These are phyloP conservation scores for Sycophila texana DNA, from an alignment of 2,888 invertebrate species.

Conservation along the genomic window DNA sequence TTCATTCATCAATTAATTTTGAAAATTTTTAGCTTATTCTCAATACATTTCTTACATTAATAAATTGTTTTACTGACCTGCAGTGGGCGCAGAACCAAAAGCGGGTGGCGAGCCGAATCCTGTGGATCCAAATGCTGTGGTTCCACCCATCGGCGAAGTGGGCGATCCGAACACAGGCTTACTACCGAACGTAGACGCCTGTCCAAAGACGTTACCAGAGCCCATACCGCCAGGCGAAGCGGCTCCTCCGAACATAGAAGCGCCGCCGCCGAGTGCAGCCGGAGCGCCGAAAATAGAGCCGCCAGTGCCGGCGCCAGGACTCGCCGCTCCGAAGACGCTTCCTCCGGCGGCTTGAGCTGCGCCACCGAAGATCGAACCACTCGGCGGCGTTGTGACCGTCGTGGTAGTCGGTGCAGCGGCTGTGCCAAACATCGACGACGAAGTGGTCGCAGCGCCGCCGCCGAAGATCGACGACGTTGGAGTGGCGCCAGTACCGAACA, in stretches of 20 bases:
- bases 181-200: conserved; percentile 66
- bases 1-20: neutral
- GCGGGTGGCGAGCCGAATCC: conserved; percentile 63
- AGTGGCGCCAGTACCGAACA: conserved; percentile 41
- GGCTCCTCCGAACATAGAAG: conserved; percentile 57
- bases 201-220: conserved; percentile 65
- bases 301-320: conserved; percentile 5
- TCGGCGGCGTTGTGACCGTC: neutral
- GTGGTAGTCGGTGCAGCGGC: conserved; percentile 22
- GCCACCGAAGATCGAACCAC: conserved; percentile 53
- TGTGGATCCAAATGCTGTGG: conserved; percentile 63
- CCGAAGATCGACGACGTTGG: conserved; percentile 43
- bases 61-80: conserved; percentile 59
- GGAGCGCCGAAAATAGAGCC: conserved; percentile 54
- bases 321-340: conserved; percentile 34
- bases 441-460: conserved; percentile 21
- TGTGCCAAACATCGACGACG: conserved; percentile 41
- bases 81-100: conserved; percentile 62
- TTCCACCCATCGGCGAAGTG: conserved; percentile 21
- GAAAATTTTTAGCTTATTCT: too few species aligned
- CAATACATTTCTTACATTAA: neutral
- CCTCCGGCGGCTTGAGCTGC: conserved; percentile 43
- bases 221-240: conserved; percentile 48
- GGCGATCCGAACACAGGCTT: conserved; percentile 68
- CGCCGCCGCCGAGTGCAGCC: conserved; percentile 3